phyloP scores from a whole-genome alignment of 2,113 vertebrate genomes.

The Gymnobelideus leadbeateri region DNA sequence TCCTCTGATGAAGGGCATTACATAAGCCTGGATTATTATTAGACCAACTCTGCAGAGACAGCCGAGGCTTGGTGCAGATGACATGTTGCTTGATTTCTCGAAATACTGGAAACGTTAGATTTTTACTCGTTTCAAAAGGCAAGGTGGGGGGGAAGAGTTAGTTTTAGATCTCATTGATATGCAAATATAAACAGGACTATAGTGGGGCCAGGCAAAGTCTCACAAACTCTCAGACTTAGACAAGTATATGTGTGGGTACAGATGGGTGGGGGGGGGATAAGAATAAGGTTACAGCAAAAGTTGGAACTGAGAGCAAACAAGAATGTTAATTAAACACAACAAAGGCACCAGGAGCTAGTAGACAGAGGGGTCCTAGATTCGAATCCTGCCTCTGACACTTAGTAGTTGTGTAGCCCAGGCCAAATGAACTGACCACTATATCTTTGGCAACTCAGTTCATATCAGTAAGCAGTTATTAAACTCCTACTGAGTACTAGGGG shows the following conservation, averaged over 20 bases:
- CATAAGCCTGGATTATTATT: slow-evolving; percentile 4
- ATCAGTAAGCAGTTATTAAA: neutral
- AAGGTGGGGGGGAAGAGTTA: neutral
- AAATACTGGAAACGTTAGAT: neutral
- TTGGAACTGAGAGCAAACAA: neutral
- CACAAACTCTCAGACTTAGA: neutral
- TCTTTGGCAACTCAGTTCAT: neutral
- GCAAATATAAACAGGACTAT: neutral
- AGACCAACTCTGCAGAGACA: neutral
- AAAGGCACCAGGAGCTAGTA: neutral
- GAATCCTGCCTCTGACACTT: neutral
- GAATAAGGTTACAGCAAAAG: neutral
- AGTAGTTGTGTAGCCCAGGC: neutral
- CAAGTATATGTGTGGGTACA: neutral
- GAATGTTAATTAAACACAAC: neutral
- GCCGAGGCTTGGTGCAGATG: neutral
- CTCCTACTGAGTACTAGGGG: neutral
- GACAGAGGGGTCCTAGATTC: neutral
- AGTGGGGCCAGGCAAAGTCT: neutral
- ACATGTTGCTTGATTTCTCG: neutral
- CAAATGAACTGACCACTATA: neutral
- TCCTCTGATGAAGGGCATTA: neutral
- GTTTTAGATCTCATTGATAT: neutral
- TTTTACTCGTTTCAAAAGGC: neutral
- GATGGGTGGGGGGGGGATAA: neutral